Evolutionary conservation across 2,888 invertebrate species (phyloP).

Genomic region (Xylophagus ater): DNA sequence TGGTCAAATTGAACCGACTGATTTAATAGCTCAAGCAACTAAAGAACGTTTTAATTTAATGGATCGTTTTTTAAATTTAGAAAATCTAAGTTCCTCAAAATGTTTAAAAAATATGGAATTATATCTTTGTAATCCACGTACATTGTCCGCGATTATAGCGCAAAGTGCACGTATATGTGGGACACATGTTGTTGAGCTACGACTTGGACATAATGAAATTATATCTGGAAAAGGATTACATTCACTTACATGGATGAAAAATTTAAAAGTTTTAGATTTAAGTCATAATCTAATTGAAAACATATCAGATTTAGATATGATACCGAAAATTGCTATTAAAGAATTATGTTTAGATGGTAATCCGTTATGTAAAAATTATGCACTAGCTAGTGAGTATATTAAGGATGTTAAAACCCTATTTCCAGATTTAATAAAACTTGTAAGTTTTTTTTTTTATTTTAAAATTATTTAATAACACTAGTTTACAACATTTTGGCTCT

Average conservation of each 20-base stretch:
- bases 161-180: slow-evolving; percentile 11
- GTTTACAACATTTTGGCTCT: too few species aligned
- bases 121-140: slow-evolving; percentile 10
- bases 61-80: slow-evolving; percentile 16
- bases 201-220: slow-evolving; percentile 13
- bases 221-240: slow-evolving; percentile 14
- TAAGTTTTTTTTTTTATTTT: slow-evolving; percentile 5
- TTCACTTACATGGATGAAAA: slow-evolving; percentile 13
- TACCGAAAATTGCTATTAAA: slow-evolving; percentile 13
- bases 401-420: slow-evolving; percentile 13
- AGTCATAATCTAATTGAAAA: slow-evolving; percentile 15
- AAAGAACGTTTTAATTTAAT: slow-evolving; percentile 12
- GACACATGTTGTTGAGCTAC: slow-evolving; percentile 13
- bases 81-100: slow-evolving; percentile 9
- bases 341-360: slow-evolving; percentile 17
- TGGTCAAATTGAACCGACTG: slow-evolving; percentile 16
- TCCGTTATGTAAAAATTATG: slow-evolving; percentile 17
- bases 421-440: slow-evolving; percentile 15
- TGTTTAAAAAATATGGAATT: slow-evolving; percentile 12
- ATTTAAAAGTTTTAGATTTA: slow-evolving; percentile 16
- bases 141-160: slow-evolving; percentile 9
- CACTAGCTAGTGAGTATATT: slow-evolving; percentile 10
- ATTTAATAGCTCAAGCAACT: slow-evolving; percentile 9
- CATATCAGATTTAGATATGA: slow-evolving; percentile 10
- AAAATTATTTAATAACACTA: not conserved